Evolutionary conservation across 2,797 vertebrate genomes (phyloP).

Genomic region (Acropternis orthonyx): DNA sequence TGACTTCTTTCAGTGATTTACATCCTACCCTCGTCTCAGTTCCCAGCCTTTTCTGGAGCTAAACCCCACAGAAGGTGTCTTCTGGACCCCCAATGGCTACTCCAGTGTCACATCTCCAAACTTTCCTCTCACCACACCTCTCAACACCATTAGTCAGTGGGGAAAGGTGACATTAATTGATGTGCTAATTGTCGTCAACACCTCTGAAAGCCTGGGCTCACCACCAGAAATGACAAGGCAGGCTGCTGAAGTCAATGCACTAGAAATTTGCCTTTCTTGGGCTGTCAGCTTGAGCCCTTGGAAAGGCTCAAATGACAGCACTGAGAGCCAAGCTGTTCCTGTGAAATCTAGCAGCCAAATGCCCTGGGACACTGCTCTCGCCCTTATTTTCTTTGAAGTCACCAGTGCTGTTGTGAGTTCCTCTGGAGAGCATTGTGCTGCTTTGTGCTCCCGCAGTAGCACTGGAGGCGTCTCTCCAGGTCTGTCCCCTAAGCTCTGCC

Average conservation of each 20-base stretch:
- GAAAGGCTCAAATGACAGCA: not conserved
- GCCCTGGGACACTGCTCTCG: not conserved
- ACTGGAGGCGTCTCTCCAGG: not conserved
- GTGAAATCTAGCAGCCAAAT: not conserved
- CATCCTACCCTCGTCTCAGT: not conserved
- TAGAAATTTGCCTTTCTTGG: not conserved
- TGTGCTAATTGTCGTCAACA: not conserved
- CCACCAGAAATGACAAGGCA: not conserved
- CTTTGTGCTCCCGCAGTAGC: rapidly evolving
- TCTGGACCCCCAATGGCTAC: not conserved
- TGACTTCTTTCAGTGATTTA: not conserved
- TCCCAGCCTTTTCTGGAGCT: not conserved
- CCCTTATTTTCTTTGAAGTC: not conserved
- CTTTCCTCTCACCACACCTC: not conserved
- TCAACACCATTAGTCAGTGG: not conserved
- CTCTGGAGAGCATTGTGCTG: not conserved
- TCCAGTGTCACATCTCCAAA: not conserved
- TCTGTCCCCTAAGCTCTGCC: not conserved
- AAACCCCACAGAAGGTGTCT: not conserved
- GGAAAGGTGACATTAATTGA: constrained; percentile 38
- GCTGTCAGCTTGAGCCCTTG: not conserved
- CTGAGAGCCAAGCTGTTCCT: not conserved
- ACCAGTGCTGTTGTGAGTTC: not conserved
- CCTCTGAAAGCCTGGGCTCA: not conserved
- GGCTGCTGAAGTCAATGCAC: not conserved